Base-by-base conservation (phyloP, 2,797 vertebrate species). In the Distichodus sexfasciatus region DNA sequence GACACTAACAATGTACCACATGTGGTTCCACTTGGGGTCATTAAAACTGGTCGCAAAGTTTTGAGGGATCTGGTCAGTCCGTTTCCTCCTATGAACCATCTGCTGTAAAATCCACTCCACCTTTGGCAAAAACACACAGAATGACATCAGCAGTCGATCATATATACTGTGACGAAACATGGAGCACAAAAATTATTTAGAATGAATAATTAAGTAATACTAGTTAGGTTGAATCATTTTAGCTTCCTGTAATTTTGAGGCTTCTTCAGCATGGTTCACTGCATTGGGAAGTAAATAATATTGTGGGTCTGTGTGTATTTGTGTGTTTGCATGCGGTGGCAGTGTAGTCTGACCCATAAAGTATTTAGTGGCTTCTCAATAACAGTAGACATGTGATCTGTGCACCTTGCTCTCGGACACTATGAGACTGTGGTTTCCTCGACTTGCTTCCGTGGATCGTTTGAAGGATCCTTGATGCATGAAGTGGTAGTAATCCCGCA, bases 91-190 rank as follows among this genome's bases (percentile, higher is more conserved):
- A 73, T 89, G 93, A 68, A 96, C 88, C 81, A 91, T 90, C 87
- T 98, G 96, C 75, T 98, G 96, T 75, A 97, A 91, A 79, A 97
- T 90, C 96, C 96, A 98, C 74, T 96, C 89, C 89, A 99, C 96
- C 96, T 98, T 85, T 54, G 81, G 64, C 24, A 26, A n/a, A 15
- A 76, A 72, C 43, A 47, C 1, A 40, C 1, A 29, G 35, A 76
- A 33, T 64, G 11, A 35, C 19, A 43, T 44, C 14, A 14, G 6
- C 41, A 41, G 14, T 23, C 40, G 11, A 10, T 51, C 15, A 55
- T 33, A 69, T 14, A 58, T 54, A 36, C 29, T 11, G 24, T 46
- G 5, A 19, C 24, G 35, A 67, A 57, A 24, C 36, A 60, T 15
- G 26, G 50, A 50, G 43, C 4, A 61, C 24, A 48, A 44, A 54